Evolutionary conservation across 2,113 vertebrate species (phyloP), one percentile per base, ranked within the genome.

Genomic region (Gopherus evgoodei): DNA sequence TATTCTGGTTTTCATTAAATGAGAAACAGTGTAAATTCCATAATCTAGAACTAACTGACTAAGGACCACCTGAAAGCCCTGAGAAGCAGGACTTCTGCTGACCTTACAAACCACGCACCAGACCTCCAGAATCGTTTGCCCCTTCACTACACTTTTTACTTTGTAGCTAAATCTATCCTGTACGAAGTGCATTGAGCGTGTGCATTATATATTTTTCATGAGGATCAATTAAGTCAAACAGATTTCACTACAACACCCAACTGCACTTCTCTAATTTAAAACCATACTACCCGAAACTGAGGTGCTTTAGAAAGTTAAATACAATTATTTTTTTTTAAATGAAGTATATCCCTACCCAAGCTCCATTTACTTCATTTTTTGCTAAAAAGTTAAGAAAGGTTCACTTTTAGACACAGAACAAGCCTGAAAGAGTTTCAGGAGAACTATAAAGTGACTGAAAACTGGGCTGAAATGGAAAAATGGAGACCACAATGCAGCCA

Each of bases 381-480:
- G 6, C 44, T 75, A n/a, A 89, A 69, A 92, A 93, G 25, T 7
- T 44, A 56, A 47, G 8, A 22, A 79, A 94, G 65, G 3, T 92
- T 75, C 82, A 8, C 29, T 62, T 62, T 62, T 31, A n/a, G 62
- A 35, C 14, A 69, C 35, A n/a, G 17, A 62, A 53, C 19, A n/a
- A 29, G 44, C 84, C 89, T 91, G 56, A 49, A 92, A 5, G 50
- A 3, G 8, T 80, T 38, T 93, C n/a, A 8, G 86, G 47, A 89
- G 52, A 24, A 86, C 21, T 50, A 3, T 1, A 6, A 49, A 49
- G 11, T 7, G 13, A 90, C 17, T 11, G 3, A 91, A 89, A 65
- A 88, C 83, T 91, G 92, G 83, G 44, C 3, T 47, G 22, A 96
- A 88, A 10, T 29, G 19, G 47, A 91, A 65, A 96, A 90, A 8